Evolutionary conservation across 2,888 invertebrate genomes (phyloP), one percentile per base, ranked within the genome.

Genomic region (Sclerodermus sp.): DNA sequence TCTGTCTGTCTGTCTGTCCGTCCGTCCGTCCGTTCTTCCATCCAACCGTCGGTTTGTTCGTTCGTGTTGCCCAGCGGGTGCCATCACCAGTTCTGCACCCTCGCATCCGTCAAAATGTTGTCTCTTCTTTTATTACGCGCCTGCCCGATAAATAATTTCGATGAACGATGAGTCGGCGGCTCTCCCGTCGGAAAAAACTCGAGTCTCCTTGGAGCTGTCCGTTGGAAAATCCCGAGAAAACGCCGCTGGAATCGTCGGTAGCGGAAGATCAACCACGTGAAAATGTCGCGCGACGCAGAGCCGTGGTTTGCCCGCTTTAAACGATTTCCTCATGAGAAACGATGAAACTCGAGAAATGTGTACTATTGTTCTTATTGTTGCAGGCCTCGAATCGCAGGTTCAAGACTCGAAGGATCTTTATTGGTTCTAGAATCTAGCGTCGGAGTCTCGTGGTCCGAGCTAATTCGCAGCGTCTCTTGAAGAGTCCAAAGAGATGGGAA

Each of bases 1-100:
- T 59, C 58, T 64, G 60, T 58, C 23, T 23, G n/a, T n/a, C n/a
- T 53, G n/a, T n/a, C n/a, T 61, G 56, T 59, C 48, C 41, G 8
- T 51, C 49, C 53, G 60, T 55, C 49, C 57, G 60, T 61, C 57
- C 57, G 56, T 59, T 58, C 65, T 60, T 58, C 23, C 8, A n/a
- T n/a, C n/a, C 55, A n/a, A n/a, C n/a, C 62, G 56, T 59, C 61
- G 63, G 67, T 66, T 67, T 67, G 67, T 67, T 55, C 68, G 63
- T 60, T 55, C 67, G 64, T 73, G 73, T 73, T 62, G 69, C 74
- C 49, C 74, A 75, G 74, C 73, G 67, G 74, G 74, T 68, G 73
- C 74, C 74, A 73, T 75, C 74, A 71, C 70, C 73, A 70, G 70
- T 68, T 73, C 70, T 66, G 71, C 74, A 74, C 73, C 74, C 72